Evolutionary conservation across 1,140 invertebrate species (phyloP).

Genomic region (Planococcus citri): DNA sequence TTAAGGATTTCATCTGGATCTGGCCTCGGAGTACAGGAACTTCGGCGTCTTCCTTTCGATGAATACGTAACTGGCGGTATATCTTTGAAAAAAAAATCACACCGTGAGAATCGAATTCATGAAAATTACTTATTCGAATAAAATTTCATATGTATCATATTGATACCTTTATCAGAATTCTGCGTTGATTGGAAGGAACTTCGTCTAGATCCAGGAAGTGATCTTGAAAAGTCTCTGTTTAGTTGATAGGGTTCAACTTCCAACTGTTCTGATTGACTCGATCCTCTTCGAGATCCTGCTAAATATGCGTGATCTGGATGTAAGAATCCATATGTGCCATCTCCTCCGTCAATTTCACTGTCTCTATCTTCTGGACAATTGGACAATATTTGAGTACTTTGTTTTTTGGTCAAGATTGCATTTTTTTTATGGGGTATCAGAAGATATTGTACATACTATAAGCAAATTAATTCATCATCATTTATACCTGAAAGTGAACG

Average conservation of each 20-base stretch:
- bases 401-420: no score
- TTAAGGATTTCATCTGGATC: conserved; percentile 70
- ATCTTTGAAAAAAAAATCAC: conserved; percentile 27
- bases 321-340: conserved; percentile 41
- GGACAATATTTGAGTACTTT: no score
- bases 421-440: not conserved
- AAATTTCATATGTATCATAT: not conserved
- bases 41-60: conserved; percentile 55
- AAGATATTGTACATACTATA: no score
- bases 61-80: conserved; percentile 40
- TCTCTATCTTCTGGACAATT: conserved; percentile 53
- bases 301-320: conserved; percentile 69
- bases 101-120: not conserved
- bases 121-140: not conserved
- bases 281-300: conserved; percentile 54
- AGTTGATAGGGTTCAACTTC: conserved; percentile 75
- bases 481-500: not conserved
- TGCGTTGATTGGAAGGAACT: conserved; percentile 55
- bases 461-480: no score
- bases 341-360: conserved; percentile 34
- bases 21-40: conserved; percentile 53
- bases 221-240: conserved; percentile 69
- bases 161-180: conserved; percentile 28
- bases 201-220: conserved; percentile 64
- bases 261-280: conserved; percentile 68